Evolutionary conservation across 2,113 vertebrate species (phyloP), one percentile per base, ranked within the genome.

Genomic region (Cervus canadensis): DNA sequence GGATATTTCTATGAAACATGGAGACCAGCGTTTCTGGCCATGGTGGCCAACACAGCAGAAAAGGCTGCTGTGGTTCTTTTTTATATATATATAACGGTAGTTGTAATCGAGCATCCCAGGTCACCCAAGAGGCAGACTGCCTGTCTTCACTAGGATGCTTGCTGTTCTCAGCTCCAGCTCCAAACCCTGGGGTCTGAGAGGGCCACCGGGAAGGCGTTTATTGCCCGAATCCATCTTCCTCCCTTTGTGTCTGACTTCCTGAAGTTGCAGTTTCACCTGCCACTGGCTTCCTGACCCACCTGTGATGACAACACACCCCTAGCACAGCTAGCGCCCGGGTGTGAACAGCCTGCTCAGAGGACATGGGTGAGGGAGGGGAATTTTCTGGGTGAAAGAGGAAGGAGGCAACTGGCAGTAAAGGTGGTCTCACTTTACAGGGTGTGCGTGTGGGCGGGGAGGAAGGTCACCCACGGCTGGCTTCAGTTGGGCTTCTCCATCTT

Each of bases 31-130:
- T 96, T 98, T 97, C 97, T 95, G 97, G 87, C 97, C 97, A 62
- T 91, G 67, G 17, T 7, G 89, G 97, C 97, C 98, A 97, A 40
- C 93, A 84, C 88, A 64, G 89, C 64, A 96, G 84, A 98, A 98
- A 97, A 97, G 94, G 98, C 98, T 98, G 97, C 94, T 96, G 94
- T 79, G 28, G 40, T 88, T 98, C 97, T 97, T 81, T 81, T 50
- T 1, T 81, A 50, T 81, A 50, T 76, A 74, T 23, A 15, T 97
- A 96, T 92, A 92, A 94, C 76, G 16, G 74, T 97, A 67, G 62
- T 76, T 71, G 74, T 98, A 92, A 89, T 92, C 82, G 88, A 97
- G 97, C 87, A 33, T 36, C 56, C 91, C 62, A 54, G 97, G 91
- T 95, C 91, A 74, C 96, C 62, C 85, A 10, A 10, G 64, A 84